phyloP scores from a whole-genome alignment of 2,888 invertebrate genomes.

The Platycheirus albimanus region DNA sequence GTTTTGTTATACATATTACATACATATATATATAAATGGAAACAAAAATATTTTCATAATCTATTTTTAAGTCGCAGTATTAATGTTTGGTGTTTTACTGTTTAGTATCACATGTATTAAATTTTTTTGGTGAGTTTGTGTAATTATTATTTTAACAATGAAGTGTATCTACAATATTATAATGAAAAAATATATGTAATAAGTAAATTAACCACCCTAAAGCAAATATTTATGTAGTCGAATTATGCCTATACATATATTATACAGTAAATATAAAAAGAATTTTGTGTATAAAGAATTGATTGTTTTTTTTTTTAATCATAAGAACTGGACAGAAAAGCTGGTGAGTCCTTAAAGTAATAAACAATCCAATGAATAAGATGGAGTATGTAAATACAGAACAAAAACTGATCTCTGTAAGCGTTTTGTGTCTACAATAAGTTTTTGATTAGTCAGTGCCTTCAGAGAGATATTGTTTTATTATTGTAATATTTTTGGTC shows the following conservation, averaged over 20 bases:
- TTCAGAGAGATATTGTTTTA: too few relatives aligned
- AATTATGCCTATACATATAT: slow-evolving; percentile 54
- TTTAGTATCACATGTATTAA: slow-evolving; percentile 28
- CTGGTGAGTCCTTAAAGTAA: too few relatives aligned
- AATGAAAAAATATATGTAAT: slow-evolving; percentile 30
- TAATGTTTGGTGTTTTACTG: slow-evolving; percentile 31
- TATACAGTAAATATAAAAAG: slow-evolving; percentile 62
- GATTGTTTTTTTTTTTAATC: background rate
- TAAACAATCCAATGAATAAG: too few relatives aligned
- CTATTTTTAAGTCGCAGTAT: slow-evolving; percentile 56
- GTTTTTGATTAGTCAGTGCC: too few relatives aligned
- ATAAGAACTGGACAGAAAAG: too few relatives aligned
- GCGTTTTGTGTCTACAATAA: too few relatives aligned
- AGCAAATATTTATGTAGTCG: slow-evolving; percentile 59
- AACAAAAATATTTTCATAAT: slow-evolving; percentile 16
- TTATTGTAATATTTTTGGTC: too few relatives aligned
- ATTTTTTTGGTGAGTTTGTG: slow-evolving; percentile 31
- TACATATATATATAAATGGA: too few relatives aligned
- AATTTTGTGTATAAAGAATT: slow-evolving; percentile 62
- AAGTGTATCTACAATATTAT: too few relatives aligned
- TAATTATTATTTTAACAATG: slow-evolving; percentile 46
- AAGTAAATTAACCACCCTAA: slow-evolving; percentile 48
- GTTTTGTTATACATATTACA: too few relatives aligned
- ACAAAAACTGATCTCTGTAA: too few relatives aligned
- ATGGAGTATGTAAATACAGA: too few relatives aligned